Evolutionary conservation across 2,797 vertebrate genomes (phyloP), one percentile per base, ranked within the genome.

Genomic region (Hydrolagus colliei): DNA sequence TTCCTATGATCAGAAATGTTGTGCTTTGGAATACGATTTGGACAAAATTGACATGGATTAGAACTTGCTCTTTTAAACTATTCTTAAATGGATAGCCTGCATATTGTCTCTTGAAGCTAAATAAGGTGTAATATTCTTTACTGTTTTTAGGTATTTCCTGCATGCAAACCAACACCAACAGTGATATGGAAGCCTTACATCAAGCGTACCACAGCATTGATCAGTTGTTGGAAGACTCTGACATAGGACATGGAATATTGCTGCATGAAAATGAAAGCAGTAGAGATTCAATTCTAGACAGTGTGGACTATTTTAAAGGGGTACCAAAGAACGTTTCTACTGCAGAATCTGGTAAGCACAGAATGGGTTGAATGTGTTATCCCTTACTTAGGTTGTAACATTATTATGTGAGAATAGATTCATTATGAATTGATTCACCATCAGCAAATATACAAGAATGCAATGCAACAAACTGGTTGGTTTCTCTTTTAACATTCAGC

Each of bases 101-200:
- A 61, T 76, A 59, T 59, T n/a, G 59, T 76, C 74, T 76, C n/a
- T 9, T 76, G 63, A 68, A 68, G 18, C 63, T 32, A 84, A 35
- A 67, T 67, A 71, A 35, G 20, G 27, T 52, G 41, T 52, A 52
- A 52, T 52, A 52, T 3, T 73, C 3, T 18, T 68, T 68, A 68
- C 9, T 41, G 27, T 67, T 72, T 86, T 11, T 63, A 95, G 94
- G 90, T 82, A 0, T 89, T 89, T 92, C 92, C 6, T 92, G 88
- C 62, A 92, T 90, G 75, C 95, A 95, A 87, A 96, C 93, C n/a
- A 92, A 78, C 14, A 96, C 93, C n/a, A 92, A 78, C 14, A 96
- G 95, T 87, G 97, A 98, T 52, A 89, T 95, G 4, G 97, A 97
- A 89, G 96, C 94, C 0, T 89, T 98, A 0, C 96, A 95, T 14